phyloP scores from a whole-genome alignment of 2,113 vertebrate species.

The Prunella fulvescens region DNA sequence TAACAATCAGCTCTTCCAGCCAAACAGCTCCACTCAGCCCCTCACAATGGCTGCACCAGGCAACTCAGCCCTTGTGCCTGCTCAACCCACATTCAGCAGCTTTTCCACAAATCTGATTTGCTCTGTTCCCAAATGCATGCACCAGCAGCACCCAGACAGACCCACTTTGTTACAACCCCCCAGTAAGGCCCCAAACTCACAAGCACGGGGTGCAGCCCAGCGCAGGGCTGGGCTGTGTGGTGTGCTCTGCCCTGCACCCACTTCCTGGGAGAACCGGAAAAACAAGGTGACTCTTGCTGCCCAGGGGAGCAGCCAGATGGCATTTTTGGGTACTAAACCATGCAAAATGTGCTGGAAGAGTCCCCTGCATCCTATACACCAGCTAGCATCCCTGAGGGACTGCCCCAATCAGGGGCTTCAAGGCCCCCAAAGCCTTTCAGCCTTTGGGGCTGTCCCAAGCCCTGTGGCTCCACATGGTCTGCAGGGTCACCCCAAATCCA shows the following conservation, averaged over 20 bases:
- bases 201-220: rapidly evolving
- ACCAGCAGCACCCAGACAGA: not conserved
- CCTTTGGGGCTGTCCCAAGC: not conserved
- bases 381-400: not conserved
- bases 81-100: not conserved
- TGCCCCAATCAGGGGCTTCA: not conserved
- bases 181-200: not conserved
- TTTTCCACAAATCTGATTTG: not conserved
- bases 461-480: not conserved
- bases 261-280: not conserved
- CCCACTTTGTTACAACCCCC: not conserved
- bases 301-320: not conserved
- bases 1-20: not conserved
- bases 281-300: not conserved
- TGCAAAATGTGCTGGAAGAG: not conserved
- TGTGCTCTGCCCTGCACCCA: not conserved
- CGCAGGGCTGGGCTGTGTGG: not conserved
- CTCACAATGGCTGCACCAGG: not conserved
- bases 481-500: not conserved
- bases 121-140: not conserved
- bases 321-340: not conserved
- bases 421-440: not conserved
- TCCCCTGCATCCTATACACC: rapidly evolving
- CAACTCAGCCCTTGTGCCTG: rapidly evolving
- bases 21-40: not conserved